Evolutionary conservation across 2,888 invertebrate species (phyloP), one percentile per base, ranked within the genome.

Genomic region (Gonocerus acuteangulatus): DNA sequence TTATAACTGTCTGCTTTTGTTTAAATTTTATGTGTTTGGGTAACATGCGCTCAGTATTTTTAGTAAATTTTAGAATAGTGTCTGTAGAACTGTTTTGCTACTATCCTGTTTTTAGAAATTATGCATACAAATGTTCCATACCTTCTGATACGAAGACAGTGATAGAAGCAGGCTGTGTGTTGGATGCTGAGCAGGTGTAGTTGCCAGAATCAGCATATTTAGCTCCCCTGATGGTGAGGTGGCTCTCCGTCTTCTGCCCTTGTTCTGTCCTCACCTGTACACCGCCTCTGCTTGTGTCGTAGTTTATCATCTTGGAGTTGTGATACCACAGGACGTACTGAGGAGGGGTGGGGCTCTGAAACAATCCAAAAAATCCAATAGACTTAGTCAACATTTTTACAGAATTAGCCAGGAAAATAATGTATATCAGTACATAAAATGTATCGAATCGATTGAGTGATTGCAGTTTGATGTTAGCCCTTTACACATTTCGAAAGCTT

Each of bases 291-390:
- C 86, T 80, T 70, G 83, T 86, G 77, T 92, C 91, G 77, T 91
- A 92, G 81, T 92, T 93, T 78, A 93, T 90, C 86, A 93, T 90
- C 73, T 88, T 86, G 76, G 87, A 87, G 79, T 93, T 91, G 80
- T 92, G 92, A 78, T 89, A 92, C 93, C 93, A 93, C 79, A 92
- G 92, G 73, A 94, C 91, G 79, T 91, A 93, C 77, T 91, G 91
- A 68, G 92, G 92, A 69, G 91, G 92, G 72, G 86, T 88, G 60
- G 92, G 92, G 74, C 91, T 91, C 89, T 91, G 81, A 2, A 82
- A 81, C 69, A 65, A 27, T 39, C 48, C 27, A 9, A 62, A 52
- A 48, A 3, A 19, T 13, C 6, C 15, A 16, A 16, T 42, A 42
- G n/a, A n/a, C n/a, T n/a, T n/a, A n/a, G n/a, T n/a, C n/a, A 42